Conservation (phyloP, 2,888 invertebrate genomes). For the Tanypteryx hageni region DNA sequence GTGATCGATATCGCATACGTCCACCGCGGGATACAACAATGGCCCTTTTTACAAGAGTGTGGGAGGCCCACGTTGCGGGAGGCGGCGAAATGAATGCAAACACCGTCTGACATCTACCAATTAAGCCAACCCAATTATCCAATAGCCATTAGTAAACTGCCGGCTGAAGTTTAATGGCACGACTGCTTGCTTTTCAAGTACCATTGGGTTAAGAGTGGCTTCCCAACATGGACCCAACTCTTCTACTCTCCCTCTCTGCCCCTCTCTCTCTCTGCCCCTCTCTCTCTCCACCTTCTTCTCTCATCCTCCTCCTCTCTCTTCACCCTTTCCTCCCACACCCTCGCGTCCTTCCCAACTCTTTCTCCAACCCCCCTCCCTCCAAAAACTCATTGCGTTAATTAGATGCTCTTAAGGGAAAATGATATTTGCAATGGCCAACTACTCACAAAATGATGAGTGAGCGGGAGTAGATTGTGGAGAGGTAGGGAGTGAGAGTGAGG, state of each 20-base stretch:
- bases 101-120: conserved; percentile 41
- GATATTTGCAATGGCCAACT: conserved; percentile 4
- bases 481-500: too few species aligned
- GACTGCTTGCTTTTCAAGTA: background rate
- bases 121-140: conserved; percentile 58
- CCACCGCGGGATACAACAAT: too few species aligned
- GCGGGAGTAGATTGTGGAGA: too few species aligned
- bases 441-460: background rate
- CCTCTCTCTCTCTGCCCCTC: background rate
- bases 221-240: background rate
- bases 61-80: background rate
- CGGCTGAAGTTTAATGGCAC: conserved; percentile 54
- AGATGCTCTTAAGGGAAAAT: conserved; percentile 30
- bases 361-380: background rate
- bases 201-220: conserved; percentile 4
- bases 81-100: conserved; percentile 54
- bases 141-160: conserved; percentile 52
- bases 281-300: background rate
- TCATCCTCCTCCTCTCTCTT: background rate
- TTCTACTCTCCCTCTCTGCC: background rate
- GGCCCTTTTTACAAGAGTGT: background rate
- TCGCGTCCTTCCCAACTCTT: background rate
- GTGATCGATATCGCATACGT: too few species aligned
- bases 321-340: background rate
- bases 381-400: conserved; percentile 61